These are phyloP conservation scores for Pachyseris speciosa DNA, from an alignment of 64 coral and sea anemone species.

Conservation along the genomic window DNA sequence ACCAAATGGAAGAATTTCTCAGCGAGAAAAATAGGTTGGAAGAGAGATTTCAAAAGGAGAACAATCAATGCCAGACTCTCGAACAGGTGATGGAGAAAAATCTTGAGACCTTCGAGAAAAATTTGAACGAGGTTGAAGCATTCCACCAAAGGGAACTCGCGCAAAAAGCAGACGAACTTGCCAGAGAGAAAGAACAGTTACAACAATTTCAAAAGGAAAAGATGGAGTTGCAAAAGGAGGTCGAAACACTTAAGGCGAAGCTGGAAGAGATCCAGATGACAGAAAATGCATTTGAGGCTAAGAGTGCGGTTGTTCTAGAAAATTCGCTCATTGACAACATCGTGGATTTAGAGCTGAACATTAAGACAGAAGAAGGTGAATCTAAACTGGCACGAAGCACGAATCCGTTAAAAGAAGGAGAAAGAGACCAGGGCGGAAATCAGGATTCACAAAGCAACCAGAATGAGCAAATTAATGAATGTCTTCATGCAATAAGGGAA, in stretches of 20 bases:
- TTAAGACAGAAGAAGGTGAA: not conserved
- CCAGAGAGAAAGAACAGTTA: not conserved
- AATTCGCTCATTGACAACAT: not conserved
- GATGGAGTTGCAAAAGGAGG: not conserved
- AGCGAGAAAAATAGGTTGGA: slow-evolving; percentile 45
- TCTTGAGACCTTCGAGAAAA: slow-evolving; percentile 5
- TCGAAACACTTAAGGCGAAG: not conserved
- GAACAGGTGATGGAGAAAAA: not conserved
- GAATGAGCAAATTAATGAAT: not conserved
- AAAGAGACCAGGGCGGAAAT: not conserved
- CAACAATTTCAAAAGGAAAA: slow-evolving; percentile 53
- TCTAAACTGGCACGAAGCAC: not conserved
- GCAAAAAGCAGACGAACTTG: not conserved
- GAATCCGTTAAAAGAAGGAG: not conserved
- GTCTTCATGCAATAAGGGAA: not conserved
- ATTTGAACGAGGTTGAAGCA: slow-evolving; percentile 45
- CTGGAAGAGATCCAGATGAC: slow-evolving; percentile 35
- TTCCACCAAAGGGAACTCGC: slow-evolving; percentile 21
- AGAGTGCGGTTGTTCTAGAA: slow-evolving; percentile 25
- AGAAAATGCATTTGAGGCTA: not conserved
- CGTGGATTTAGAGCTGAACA: not conserved
- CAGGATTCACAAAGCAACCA: not conserved
- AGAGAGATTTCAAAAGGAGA: slow-evolving; percentile 37
- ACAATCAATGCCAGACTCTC: slow-evolving; percentile 38
- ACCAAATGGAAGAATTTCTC: slow-evolving; percentile 40